Evolutionary conservation across 2,113 vertebrate species (phyloP).

Genomic region (Amphiprion ocellaris): DNA sequence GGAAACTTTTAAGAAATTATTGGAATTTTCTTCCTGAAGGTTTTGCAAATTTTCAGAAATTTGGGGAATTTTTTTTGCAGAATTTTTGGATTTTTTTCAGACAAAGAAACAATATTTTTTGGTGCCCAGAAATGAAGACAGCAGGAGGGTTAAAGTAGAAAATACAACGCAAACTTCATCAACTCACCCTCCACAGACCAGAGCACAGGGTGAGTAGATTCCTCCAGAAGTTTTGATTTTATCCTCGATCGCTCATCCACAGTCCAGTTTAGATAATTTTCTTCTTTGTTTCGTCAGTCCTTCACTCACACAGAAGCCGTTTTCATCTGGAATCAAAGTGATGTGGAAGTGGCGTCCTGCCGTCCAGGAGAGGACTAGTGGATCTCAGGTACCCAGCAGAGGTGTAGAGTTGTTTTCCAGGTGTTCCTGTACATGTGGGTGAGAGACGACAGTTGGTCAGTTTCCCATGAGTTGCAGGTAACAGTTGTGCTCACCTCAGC

Average conservation of each 20-base stretch:
- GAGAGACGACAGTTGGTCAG: conserved; percentile 51
- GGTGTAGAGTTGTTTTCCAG: conserved; percentile 21
- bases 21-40: too few relatives aligned
- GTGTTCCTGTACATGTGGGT: conserved; percentile 46
- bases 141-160: too few relatives aligned
- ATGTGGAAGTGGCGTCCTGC: background rate
- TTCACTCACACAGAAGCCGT: background rate
- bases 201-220: conserved; percentile 83
- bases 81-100: too few relatives aligned
- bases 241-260: background rate
- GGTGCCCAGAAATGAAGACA: too few relatives aligned
- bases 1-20: too few relatives aligned
- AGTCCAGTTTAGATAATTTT: background rate
- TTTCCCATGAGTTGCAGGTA: conserved; percentile 68
- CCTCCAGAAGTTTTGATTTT: background rate
- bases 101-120: too few relatives aligned
- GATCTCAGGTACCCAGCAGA: background rate
- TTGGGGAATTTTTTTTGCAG: too few relatives aligned
- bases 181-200: conserved; percentile 93
- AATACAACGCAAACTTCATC: background rate
- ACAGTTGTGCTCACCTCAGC: conserved; percentile 55
- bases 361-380: background rate
- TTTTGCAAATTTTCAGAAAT: too few relatives aligned
- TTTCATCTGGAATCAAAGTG: background rate
- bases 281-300: background rate